Percentiles rank a stretch among this genome's conserved stretches.
Conservation (phyloP, 2,113 vertebrate species). For the Ia io region DNA sequence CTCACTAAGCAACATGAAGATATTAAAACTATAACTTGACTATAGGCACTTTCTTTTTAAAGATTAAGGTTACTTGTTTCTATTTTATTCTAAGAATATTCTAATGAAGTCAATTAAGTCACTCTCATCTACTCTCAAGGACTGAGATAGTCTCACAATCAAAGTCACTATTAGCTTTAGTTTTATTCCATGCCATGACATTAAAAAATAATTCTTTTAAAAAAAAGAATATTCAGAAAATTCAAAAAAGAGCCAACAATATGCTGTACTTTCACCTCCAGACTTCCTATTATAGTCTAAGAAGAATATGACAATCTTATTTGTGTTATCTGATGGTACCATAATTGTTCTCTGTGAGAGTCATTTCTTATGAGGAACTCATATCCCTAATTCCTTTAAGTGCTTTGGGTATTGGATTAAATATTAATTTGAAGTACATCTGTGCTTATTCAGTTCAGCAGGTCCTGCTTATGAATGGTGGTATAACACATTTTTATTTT, state of each 20-base stretch:
- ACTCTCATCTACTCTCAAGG: conserved; percentile 47
- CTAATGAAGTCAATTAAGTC: conserved; percentile 45
- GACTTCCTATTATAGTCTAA: conserved; percentile 66
- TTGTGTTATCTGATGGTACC: conserved; percentile 64
- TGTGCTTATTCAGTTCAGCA: conserved; percentile 62
- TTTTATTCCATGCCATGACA: conserved; percentile 59
- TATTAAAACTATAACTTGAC: conserved; percentile 41
- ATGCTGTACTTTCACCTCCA: conserved; percentile 64
- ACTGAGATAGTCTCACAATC: conserved; percentile 60
- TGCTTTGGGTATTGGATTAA: conserved; percentile 80
- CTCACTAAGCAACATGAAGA: conserved; percentile 1
- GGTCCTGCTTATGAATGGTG: conserved; percentile 29
- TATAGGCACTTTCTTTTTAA: conserved; percentile 57
- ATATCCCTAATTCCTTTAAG: conserved; percentile 77
- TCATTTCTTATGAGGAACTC: conserved; percentile 64
- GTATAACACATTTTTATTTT: conserved; percentile 51
- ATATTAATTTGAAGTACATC: conserved; percentile 81
- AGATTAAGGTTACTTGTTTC: conserved; percentile 38
- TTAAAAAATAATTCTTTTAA: conserved; percentile 62
- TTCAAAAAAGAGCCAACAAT: conserved; percentile 41
- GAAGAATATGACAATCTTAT: conserved; percentile 68
- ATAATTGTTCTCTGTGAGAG: conserved; percentile 71
- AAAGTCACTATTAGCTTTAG: conserved; percentile 67
- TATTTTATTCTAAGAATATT: conserved; percentile 53
- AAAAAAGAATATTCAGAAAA: conserved; percentile 57